Evolutionary conservation across 2,113 vertebrate genomes (phyloP).

Genomic region (Coracopsis vasa): DNA sequence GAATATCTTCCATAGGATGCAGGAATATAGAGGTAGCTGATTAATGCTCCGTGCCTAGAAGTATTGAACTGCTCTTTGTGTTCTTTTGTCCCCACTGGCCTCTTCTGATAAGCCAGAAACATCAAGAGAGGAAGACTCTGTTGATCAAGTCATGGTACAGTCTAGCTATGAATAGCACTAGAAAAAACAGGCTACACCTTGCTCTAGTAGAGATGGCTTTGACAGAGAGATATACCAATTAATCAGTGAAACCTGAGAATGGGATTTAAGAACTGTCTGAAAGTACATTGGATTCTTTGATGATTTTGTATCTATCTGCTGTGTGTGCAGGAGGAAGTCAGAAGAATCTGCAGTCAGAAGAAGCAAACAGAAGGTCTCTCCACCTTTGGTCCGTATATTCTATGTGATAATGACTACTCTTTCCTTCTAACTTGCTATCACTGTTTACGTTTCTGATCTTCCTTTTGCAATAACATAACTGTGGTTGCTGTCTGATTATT

Average conservation of each 20-base stretch:
- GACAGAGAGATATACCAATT: not conserved
- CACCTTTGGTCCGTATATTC: not conserved
- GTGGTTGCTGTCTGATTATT: not conserved
- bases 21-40: not conserved
- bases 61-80: not conserved
- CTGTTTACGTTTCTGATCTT: not conserved
- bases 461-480: not conserved
- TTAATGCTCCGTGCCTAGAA: not conserved
- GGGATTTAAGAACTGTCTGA: not conserved
- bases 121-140: not conserved
- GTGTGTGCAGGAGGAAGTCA: not conserved
- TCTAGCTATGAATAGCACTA: not conserved
- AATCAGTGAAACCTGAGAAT: not conserved
- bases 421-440: not conserved
- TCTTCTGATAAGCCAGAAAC: not conserved
- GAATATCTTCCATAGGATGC: not conserved
- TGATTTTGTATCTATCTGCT: not conserved
- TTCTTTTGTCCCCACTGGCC: not conserved
- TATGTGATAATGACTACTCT: not conserved
- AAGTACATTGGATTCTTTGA: not conserved
- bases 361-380: not conserved
- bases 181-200: not conserved
- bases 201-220: not conserved
- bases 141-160: not conserved
- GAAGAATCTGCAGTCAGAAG: not conserved